phyloP scores from a whole-genome alignment of 2,113 vertebrate species.

The Apus apus region DNA sequence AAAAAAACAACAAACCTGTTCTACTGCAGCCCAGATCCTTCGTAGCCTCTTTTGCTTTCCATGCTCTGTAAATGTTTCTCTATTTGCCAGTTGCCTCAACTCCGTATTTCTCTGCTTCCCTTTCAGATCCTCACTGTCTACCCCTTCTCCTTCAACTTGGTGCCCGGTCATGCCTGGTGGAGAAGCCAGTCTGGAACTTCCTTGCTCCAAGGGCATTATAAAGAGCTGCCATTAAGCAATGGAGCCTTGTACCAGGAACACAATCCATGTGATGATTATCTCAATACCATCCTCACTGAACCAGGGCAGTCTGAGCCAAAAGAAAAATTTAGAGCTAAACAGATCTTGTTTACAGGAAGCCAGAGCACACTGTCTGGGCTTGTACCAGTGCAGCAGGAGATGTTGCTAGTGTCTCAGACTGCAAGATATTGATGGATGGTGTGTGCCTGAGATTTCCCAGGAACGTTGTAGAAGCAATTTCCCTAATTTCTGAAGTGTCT shows the following conservation, averaged over 20 bases:
- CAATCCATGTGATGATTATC: conserved; percentile 43
- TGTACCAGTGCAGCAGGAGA: conserved; percentile 55
- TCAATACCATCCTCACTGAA: conserved; percentile 27
- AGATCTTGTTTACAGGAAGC: conserved; percentile 65
- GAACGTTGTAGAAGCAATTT: background rate
- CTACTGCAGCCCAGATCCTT: background rate
- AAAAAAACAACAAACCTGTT: background rate
- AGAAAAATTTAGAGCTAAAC: conserved; percentile 57
- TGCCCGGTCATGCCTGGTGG: background rate
- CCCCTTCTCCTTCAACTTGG: background rate
- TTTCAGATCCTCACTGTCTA: background rate
- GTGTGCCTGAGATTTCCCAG: conserved; percentile 56
- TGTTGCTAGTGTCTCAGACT: conserved; percentile 54
- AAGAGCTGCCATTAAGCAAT: conserved; percentile 42
- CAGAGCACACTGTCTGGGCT: conserved; percentile 58
- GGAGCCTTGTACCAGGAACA: background rate
- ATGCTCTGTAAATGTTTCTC: background rate
- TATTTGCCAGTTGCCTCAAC: background rate
- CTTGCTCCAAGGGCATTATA: conserved; percentile 41
- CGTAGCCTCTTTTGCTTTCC: background rate
- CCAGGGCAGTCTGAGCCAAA: conserved; percentile 30
- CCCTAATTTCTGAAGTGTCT: conserved; percentile 8
- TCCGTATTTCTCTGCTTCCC: background rate
- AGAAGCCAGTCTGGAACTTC: conserved; percentile 11
- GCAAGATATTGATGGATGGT: conserved; percentile 35